A percentile compares a stretch with the other conserved stretches of the same genome.
phyloP scores from a whole-genome alignment of 2,888 invertebrate species.

The Oxytorus armatus region DNA sequence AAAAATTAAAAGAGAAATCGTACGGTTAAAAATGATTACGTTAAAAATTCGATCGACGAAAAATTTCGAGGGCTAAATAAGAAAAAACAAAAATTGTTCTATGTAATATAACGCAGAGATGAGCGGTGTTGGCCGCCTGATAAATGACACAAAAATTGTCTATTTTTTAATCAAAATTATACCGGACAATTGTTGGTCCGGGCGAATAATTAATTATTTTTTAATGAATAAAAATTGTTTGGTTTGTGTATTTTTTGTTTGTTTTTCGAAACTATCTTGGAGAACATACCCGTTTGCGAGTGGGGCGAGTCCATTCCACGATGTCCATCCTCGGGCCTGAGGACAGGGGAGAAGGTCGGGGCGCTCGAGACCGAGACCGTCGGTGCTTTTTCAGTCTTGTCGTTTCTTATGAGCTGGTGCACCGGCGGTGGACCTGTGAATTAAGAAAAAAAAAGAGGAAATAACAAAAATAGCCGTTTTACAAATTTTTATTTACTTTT shows the following conservation, averaged over 20 bases:
- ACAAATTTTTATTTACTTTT: background rate
- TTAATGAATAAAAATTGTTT: background rate
- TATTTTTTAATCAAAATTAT: too few species aligned
- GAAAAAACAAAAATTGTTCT: constrained; percentile 5
- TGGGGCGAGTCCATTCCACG: constrained; percentile 84
- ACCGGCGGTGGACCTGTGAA: constrained; percentile 82
- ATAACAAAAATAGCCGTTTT: constrained; percentile 6
- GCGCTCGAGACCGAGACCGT: constrained; percentile 83
- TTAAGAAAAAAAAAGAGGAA: constrained; percentile 7
- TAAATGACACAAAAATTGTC: background rate
- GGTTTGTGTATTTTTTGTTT: too few species aligned
- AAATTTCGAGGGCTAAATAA: constrained; percentile 20
- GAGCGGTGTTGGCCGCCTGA: background rate
- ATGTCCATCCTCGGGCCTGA: constrained; percentile 82
- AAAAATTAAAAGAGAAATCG: constrained; percentile 25
- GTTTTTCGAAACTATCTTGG: constrained; percentile 26
- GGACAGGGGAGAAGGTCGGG: constrained; percentile 83
- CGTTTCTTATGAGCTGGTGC: constrained; percentile 83
- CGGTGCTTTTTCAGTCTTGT: constrained; percentile 84
- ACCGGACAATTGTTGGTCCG: too few species aligned
- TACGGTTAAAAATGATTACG: constrained; percentile 9
- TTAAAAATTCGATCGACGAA: constrained; percentile 2
- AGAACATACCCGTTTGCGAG: constrained; percentile 83
- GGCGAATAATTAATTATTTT: background rate
- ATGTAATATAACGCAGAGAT: background rate